Percentiles rank a stretch among this genome's conserved stretches.
Evolutionary conservation across 1,140 invertebrate genomes (phyloP).

Genomic region (Scaptomyza pallida): DNA sequence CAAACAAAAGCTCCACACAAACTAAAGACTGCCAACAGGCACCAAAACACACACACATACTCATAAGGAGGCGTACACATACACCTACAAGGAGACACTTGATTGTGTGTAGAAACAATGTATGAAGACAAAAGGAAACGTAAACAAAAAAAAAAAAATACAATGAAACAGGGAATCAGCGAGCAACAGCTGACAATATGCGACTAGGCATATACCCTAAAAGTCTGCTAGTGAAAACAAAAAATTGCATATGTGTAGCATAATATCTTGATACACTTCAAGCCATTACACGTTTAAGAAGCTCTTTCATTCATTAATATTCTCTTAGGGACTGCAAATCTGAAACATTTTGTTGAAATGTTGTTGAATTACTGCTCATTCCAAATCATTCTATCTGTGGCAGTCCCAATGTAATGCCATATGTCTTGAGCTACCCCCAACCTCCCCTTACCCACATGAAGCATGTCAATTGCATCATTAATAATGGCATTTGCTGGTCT

Average conservation of each 20-base stretch:
- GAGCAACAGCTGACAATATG: not conserved
- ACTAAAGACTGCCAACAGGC: slow-evolving; percentile 2
- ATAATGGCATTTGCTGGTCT: slow-evolving; percentile 62
- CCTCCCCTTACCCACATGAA: slow-evolving; percentile 9
- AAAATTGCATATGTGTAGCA: not conserved
- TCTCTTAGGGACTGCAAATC: slow-evolving; percentile 11
- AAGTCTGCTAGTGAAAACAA: not conserved
- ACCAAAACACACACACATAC: not conserved
- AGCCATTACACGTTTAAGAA: not conserved
- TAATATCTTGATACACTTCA: not conserved
- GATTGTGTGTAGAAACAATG: slow-evolving; percentile 13
- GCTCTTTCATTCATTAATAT: not conserved
- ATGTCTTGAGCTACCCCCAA: slow-evolving; percentile 19
- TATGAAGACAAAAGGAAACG: slow-evolving; percentile 2
- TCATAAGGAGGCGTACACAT: not conserved
- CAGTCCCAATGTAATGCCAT: slow-evolving; percentile 22
- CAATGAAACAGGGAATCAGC: slow-evolving; percentile 1
- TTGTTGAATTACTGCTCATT: slow-evolving; percentile 4
- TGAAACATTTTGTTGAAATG: slow-evolving; percentile 23
- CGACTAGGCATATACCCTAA: not conserved
- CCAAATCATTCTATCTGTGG: not conserved
- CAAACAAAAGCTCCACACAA: slow-evolving; percentile 5
- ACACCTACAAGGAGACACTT: slow-evolving; percentile 7
- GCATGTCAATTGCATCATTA: slow-evolving; percentile 76
- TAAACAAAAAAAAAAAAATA: not conserved